These are phyloP conservation scores for Diorhabda elongata DNA, from an alignment of 1,140 invertebrate species.

Conservation along the genomic window DNA sequence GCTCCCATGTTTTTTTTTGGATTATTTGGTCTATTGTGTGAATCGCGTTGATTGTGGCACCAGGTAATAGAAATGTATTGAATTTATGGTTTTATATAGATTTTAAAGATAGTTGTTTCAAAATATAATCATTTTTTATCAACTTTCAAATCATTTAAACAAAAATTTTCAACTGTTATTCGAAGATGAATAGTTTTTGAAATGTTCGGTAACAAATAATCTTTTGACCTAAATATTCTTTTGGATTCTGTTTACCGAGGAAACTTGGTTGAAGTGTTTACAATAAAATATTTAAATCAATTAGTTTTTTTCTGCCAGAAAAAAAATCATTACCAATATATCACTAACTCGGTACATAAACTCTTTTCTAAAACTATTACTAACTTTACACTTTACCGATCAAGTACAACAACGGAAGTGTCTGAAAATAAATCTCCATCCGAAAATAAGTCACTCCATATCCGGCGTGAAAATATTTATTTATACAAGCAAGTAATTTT, in stretches of 20 bases:
- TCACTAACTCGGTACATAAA: background rate
- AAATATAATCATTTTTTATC: too few species aligned
- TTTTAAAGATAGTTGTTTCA: too few species aligned
- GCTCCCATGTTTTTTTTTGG: too few species aligned
- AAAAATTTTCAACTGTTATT: too few species aligned
- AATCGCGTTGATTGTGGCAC: too few species aligned
- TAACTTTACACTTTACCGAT: background rate
- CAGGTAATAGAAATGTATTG: too few species aligned
- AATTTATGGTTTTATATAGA: too few species aligned
- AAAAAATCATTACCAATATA: background rate
- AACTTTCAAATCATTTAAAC: too few species aligned
- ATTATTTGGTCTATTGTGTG: too few species aligned
- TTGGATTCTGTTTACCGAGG: background rate
- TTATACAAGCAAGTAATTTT: background rate
- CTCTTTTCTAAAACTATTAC: background rate
- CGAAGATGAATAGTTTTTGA: too few species aligned
- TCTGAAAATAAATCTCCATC: background rate
- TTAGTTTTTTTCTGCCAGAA: background rate
- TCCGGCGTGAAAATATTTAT: constrained; percentile 2
- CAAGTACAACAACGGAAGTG: background rate
- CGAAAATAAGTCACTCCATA: constrained; percentile 2
- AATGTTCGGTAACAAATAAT: too few species aligned
- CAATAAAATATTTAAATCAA: background rate
- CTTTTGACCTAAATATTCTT: background rate
- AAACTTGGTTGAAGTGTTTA: background rate